Evolutionary conservation across 2,113 vertebrate genomes (phyloP), one percentile per base, ranked within the genome.

Genomic region (Conger conger): DNA sequence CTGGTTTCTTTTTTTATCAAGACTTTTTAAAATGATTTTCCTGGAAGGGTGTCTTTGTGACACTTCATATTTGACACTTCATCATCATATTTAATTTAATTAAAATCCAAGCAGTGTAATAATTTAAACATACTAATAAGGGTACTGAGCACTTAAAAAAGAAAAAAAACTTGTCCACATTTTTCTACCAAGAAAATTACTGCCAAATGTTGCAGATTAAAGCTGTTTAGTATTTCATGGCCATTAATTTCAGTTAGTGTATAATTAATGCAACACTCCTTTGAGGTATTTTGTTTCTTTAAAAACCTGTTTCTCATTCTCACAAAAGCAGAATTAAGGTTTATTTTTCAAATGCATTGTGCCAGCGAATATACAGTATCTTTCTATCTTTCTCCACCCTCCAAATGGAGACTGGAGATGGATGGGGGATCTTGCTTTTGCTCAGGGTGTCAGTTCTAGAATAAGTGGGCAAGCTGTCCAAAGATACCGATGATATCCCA

Each of bases 211-310:
- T 60, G 17, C 57, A 60, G 20, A 60, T 60, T 60, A 60, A 60
- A n/a, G 76, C 30, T 76, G 38, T 76, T 42, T 60, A 27, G n/a
- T 9, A 37, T 38, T 68, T 18, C 37, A 42, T 17, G 9, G 6
- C 40, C 73, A 30, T 50, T 83, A 37, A 50, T 40, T 78, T 86
- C 54, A 45, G 78, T 82, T 82, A 50, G 68, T 80, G 38, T 60
- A 40, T 53, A 82, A 86, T 82, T 86, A 82, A 80, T 78, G 42
- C 80, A n/a, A 45, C 78, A 50, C 77, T 78, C 77, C 63, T 57
- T 78, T 68, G 81, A 42, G 36, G 7, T 0, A 23, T 81, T 40
- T 76, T n/a, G 4, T 35, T 77, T 79, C 77, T 86, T 77, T 57
- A 45, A 84, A 79, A 37, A 53, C 50, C 79, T 76, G 84, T 37